Evolutionary conservation across 2,797 vertebrate species (phyloP), one percentile per base, ranked within the genome.

Genomic region (Myripristis murdjan): DNA sequence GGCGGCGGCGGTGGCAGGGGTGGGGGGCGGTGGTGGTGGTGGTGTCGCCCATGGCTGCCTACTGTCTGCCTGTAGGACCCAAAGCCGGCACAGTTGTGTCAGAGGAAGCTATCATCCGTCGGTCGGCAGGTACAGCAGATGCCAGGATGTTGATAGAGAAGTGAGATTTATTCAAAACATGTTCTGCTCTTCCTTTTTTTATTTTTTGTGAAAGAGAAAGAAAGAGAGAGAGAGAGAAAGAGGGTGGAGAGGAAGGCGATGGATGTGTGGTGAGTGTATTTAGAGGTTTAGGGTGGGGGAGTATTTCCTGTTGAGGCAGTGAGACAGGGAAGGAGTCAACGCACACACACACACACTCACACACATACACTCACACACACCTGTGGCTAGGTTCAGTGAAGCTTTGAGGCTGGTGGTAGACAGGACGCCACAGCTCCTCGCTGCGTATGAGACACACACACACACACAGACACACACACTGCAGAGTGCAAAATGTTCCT

Each of bases 261-360:
- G 75, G 69, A 57, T 75, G 75, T 77, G 63, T 28, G 64, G 65
- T 71, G 70, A 65, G 41, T 44, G 51, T 53, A 47, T 28, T 64
- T 16, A 37, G 49, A 28, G 23, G 5, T 37, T 35, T 51, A 39
- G 58, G 24, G 28, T 26, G 53, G 22, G 37, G 68, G 65, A 15
- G 64, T 18, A 53, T 75, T 89, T 93, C 84, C 89, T 91, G 89
- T 81, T 81, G 79, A 81, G 81, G 73, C 66, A 76, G 64, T 53
- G 60, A 51, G 70, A 60, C 57, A 77, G 55, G 35, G 66, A 8
- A 48, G 54, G 14, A 55, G 2, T 51, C 16, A 43, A 69, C 59
- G 77, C 49, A 26, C 53, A 66, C n/a, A n/a, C n/a, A n/a, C n/a
- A n/a, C n/a, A n/a, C n/a, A n/a, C n/a, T n/a, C 57, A 68, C 74